phyloP scores from a whole-genome alignment of 2,888 invertebrate species.

The Trichopria drosophilae region DNA sequence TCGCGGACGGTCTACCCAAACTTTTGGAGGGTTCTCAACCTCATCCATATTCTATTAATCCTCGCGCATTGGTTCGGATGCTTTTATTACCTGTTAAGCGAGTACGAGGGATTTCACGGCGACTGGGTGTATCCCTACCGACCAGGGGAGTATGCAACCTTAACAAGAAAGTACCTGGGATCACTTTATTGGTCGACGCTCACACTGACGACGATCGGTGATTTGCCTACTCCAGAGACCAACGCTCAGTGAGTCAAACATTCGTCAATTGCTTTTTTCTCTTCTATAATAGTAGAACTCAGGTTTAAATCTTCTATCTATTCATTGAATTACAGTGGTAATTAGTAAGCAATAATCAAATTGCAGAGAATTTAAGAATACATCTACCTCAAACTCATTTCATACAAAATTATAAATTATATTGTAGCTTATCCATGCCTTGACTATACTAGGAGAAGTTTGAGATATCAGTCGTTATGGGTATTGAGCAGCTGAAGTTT shows the following conservation, averaged over 20 bases:
- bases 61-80: slow-evolving; percentile 98
- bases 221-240: slow-evolving; percentile 92
- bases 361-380: too few species aligned
- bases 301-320: slow-evolving; percentile 7
- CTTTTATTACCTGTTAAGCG: slow-evolving; percentile 92
- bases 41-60: slow-evolving; percentile 91
- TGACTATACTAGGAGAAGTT: too few species aligned
- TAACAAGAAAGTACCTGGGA: slow-evolving; percentile 90
- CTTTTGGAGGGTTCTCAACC: slow-evolving; percentile 91
- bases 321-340: slow-evolving; percentile 9
- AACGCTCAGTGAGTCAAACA: slow-evolving; percentile 87
- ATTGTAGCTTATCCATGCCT: too few species aligned
- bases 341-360: too few species aligned
- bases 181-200: slow-evolving; percentile 96
- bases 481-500: too few species aligned
- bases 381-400: too few species aligned
- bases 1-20: slow-evolving; percentile 95
- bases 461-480: too few species aligned
- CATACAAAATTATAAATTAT: too few species aligned
- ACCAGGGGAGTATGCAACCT: slow-evolving; percentile 84
- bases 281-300: slow-evolving; percentile 2
- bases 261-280: slow-evolving; percentile 4
- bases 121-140: slow-evolving; percentile 89
- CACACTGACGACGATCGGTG: slow-evolving; percentile 93
- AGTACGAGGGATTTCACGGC: slow-evolving; percentile 85